Evolutionary conservation across 2,113 vertebrate genomes (phyloP), one percentile per base, ranked within the genome.

Genomic region (Muscicapa adusta): DNA sequence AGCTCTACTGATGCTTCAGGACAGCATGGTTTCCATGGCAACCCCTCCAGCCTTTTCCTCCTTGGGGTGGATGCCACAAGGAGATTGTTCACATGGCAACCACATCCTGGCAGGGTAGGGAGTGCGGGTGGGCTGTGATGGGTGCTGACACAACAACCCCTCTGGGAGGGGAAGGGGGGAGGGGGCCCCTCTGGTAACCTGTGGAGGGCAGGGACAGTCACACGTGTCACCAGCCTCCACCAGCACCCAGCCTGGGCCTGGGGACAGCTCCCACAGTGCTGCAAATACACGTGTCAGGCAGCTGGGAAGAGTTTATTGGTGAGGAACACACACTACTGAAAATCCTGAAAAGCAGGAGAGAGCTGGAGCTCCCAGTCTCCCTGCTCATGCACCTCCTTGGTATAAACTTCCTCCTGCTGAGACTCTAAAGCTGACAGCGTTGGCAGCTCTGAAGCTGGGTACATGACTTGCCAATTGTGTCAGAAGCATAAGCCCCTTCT

Each of bases 21-120:
- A 77, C 47, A 91, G 31, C 38, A 34, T 2, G 7, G 95, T 96
- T 95, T 95, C 91, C 48, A 88, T 50, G 79, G 45, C 43, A 96
- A 95, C 77, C 7, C 18, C n/a, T 85, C 48, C 82, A 91, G 63
- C 31, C 51, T 83, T 92, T 57, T 34, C 48, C 48, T 93, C 62
- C 71, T 43, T 34, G 43, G 34, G 58, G 42, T 56, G 72, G 65
- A 33, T 84, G 90, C 74, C 72, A 88, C 68, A 26, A 68, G 31
- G 51, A 85, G 57, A 92, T 19, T 1, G 58, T 96, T 94, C 88
- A 42, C 73, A 94, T 93, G 33, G 96, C 89, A 96, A 96, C 92
- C n/a, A 16, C 43, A 72, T 88, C 56, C 56, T n/a, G 43, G 33
- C 10, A 3, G 10, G 31, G 53, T 50, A 86, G 43, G 67, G 23